Base-by-base conservation (phyloP, 2,113 vertebrate species). In the Catharus minimus region DNA sequence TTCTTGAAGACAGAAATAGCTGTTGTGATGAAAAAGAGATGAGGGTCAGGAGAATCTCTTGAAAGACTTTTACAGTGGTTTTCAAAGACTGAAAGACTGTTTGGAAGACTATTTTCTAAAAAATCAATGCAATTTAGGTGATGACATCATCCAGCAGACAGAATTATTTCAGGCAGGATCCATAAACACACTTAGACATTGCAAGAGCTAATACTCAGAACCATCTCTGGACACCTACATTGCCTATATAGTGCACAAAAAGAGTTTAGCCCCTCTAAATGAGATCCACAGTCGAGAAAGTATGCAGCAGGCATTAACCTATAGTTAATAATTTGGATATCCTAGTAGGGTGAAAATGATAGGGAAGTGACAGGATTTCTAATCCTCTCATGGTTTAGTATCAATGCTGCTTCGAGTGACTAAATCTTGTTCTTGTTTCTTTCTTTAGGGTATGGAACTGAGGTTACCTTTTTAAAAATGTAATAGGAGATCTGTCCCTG, bases 61-160 rank as follows among this genome's bases (percentile, higher is more conserved):
- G 65, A 65, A 67, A 64, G 27, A 83, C 46, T 46, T 55, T 23
- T 5, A 7, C 11, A 60, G 44, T 36, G 36, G 7, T 57, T 90
- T 88, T 61, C 24, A 52, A 86, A 79, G 20, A 43, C 16, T 66
- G 39, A 68, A 64, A 62, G 49, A 50, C 60, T 23, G 49, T 18
- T 64, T 92, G 60, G 64, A 71, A 92, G 64, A 50, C 16, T 66
- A 50, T 19, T 88, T 92, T 86, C 60, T 84, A 74, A 83, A 90
- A 92, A 94, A 86, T 68, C 80, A 24, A 49, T 93, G 27, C 47
- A 28, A 41, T 36, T 83, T 52, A 67, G 68, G 65, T 82, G 57
- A 28, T 89, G 24, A 86, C 44, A 53, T 93, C 44, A 84, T 81
- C 56, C 41, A 87, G 47, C 43, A 82, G 32, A 28, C 3, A 61